phyloP scores from a whole-genome alignment of 1,140 invertebrate genomes.

The Globodera rostochiensis region DNA sequence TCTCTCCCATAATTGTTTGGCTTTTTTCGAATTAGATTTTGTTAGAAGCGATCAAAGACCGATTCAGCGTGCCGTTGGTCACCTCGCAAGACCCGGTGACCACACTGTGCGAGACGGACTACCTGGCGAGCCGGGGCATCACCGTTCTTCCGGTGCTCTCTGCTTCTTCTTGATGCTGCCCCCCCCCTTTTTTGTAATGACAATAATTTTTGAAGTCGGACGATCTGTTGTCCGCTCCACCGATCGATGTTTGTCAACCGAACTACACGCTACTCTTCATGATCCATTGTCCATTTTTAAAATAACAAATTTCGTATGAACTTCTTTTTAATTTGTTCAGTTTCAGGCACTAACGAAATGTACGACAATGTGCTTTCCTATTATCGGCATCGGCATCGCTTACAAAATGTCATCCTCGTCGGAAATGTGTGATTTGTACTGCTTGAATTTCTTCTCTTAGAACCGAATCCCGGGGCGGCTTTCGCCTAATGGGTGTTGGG shows the following conservation, averaged over 20 bases:
- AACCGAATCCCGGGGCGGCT: no score
- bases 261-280: constrained; percentile 19
- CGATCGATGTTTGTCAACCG: neutral
- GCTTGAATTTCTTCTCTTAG: neutral
- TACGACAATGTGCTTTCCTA: constrained; percentile 27
- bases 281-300: constrained; percentile 9
- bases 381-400: neutral
- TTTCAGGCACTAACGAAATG: neutral
- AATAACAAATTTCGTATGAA: no score
- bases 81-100: constrained; percentile 27
- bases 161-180: neutral
- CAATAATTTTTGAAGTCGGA: constrained; percentile 13
- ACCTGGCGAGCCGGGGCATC: constrained; percentile 11
- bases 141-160: constrained; percentile 6
- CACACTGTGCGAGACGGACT: constrained; percentile 10
- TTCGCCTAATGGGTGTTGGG: no score
- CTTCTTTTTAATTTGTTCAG: no score
- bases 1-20: no score
- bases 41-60: constrained; percentile 14
- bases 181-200: neutral
- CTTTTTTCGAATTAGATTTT: neutral
- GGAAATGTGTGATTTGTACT: constrained; percentile 11
- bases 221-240: neutral
- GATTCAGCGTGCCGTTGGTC: constrained; percentile 6
- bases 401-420: constrained; percentile 13